These are phyloP conservation scores for Ruditapes philippinarum DNA, from an alignment of 1,140 invertebrate genomes.

Conservation along the genomic window DNA sequence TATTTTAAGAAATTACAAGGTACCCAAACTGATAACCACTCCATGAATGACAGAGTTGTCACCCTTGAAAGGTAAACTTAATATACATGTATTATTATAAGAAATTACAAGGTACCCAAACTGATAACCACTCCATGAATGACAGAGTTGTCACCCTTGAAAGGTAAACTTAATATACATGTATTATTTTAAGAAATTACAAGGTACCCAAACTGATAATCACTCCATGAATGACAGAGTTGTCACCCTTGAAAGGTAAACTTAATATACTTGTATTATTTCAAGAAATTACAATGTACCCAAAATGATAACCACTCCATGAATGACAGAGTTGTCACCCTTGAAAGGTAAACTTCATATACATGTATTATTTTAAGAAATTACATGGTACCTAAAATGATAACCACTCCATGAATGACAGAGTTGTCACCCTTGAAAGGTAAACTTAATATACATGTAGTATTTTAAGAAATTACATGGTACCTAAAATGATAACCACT, in stretches of 20 bases:
- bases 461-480: constrained; percentile 75
- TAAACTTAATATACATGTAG: no score
- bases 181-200: constrained; percentile 71
- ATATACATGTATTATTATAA: constrained; percentile 4
- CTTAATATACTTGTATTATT: background rate
- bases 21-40: constrained; percentile 67
- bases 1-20: constrained; percentile 75
- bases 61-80: constrained; percentile 45
- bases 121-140: constrained; percentile 62
- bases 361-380: no score
- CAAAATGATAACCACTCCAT: constrained; percentile 69
- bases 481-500: constrained; percentile 64
- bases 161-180: constrained; percentile 19
- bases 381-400: constrained; percentile 70
- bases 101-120: constrained; percentile 75
- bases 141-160: constrained; percentile 41
- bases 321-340: constrained; percentile 34
- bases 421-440: constrained; percentile 32
- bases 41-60: constrained; percentile 50
- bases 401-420: constrained; percentile 52
- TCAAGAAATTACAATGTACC: constrained; percentile 74
- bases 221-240: constrained; percentile 58
- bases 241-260: constrained; percentile 46
- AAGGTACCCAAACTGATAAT: constrained; percentile 70
- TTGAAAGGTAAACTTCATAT: constrained; percentile 49